Conservation (phyloP, 2,888 invertebrate genomes). For the Xanthostigma xanthostigma region DNA sequence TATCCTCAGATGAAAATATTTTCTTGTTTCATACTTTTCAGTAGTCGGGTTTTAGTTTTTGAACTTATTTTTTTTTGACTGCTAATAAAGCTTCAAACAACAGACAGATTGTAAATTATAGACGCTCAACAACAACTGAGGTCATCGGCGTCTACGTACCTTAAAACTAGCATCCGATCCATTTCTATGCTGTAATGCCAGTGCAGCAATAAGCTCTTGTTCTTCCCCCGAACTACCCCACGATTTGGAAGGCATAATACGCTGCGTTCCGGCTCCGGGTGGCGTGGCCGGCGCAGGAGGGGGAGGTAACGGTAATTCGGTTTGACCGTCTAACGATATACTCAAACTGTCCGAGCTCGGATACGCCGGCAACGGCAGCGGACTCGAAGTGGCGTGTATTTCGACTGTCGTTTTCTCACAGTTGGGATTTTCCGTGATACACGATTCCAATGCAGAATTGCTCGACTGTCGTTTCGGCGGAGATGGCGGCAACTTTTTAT, state of each 20-base stretch:
- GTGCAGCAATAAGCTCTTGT: constrained; percentile 29
- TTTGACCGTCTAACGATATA: constrained; percentile 35
- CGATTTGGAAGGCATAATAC: constrained; percentile 34
- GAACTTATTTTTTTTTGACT: too few relatives aligned
- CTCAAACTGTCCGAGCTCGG: constrained; percentile 48
- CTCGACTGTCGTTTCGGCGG: constrained; percentile 57
- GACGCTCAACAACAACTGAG: too few relatives aligned
- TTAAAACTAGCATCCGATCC: constrained; percentile 75
- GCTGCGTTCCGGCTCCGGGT: constrained; percentile 33
- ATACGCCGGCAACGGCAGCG: constrained; percentile 45
- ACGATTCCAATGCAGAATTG: constrained; percentile 20
- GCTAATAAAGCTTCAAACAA: too few relatives aligned
- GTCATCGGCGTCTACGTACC: too few relatives aligned
- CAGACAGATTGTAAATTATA: too few relatives aligned
- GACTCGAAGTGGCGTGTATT: constrained; percentile 36
- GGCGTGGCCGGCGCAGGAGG: constrained; percentile 49
- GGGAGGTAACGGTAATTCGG: constrained; percentile 49
- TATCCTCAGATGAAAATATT: too few relatives aligned
- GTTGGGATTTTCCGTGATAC: constrained; percentile 12
- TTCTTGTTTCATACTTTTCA: too few relatives aligned
- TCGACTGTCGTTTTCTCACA: constrained; percentile 26
- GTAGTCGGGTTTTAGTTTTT: too few relatives aligned
- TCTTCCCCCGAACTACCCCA: constrained; percentile 33
- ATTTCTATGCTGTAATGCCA: constrained; percentile 45
- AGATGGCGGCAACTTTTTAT: constrained; percentile 67